Evolutionary conservation across 2,888 invertebrate genomes (phyloP), one percentile per base, ranked within the genome.

Genomic region (Nymphalis urticae): DNA sequence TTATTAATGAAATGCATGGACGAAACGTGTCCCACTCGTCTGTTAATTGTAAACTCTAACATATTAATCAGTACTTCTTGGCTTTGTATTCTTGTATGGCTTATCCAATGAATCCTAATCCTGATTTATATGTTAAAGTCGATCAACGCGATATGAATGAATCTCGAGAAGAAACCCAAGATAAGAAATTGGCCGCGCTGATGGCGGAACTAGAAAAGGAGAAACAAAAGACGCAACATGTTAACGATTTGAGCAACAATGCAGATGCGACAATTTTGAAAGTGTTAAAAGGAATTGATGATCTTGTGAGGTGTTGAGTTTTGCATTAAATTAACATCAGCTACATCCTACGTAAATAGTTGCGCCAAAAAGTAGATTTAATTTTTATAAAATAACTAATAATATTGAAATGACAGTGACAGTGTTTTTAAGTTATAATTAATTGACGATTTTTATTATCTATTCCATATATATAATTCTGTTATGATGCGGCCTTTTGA

Each of bases 121-220:
- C 36, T 42, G 36, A 16, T 56, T 32, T 27, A 50, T n/a, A n/a
- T 59, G 9, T 62, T 62, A 13, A 50, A 92, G 92, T 91, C 84
- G 91, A 91, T 71, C 87, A 90, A 50, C 85, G 87, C 2, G 91
- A 92, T 59, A 79, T 83, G 0, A 91, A 91, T 77, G 88, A 90
- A 56, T 86, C 86, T 0, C 82, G 85, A 1, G 84, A 85, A 61
- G 90, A 90, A 69, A 78, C 53, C 0, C 80, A 90, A 62, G 81
- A 84, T 51, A 84, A 83, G 50, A 78, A 78, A 5, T 70, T 91
- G 16, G 81, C 80, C 0, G 75, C 80, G 10, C 66, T 86, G 62
- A 75, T 76, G 0, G 59, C 67, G 0, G 36, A 77, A 10, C 48
- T 89, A 48, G 83, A 84, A 10, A 21, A 36, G 1, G 76, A 82